Base-by-base conservation (phyloP, 1,140 invertebrate species). In the Bursaphelenchus mucronatus region DNA sequence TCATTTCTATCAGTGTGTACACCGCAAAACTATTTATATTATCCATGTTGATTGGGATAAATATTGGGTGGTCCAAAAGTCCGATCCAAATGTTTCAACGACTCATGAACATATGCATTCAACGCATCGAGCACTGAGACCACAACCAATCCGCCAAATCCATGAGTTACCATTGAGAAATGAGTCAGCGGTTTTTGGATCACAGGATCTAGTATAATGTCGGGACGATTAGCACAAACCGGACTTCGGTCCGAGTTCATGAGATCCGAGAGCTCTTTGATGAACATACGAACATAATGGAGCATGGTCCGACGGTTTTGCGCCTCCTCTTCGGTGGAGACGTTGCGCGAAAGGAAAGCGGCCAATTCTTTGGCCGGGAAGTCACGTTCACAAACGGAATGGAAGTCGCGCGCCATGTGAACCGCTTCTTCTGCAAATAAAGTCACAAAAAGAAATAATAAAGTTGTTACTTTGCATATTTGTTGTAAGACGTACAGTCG, bases 371-470 rank as follows among this genome's bases (percentile, higher is more conserved):
- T 86, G 41, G 93, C 89, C 0, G 95, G 95, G 84, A 98, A 99
- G 85, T 98, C 95, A 4, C 93, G 97, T 85, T 98, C 94, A 82
- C 94, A 97, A 41, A 97, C 90, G 83, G 96, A 96, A 55, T 92
- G 91, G 83, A 97, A 98, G 84, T 99, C 95, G 76, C 93, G 86
- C 15, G 95, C 95, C 82, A 99, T 86, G 83, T 98, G 92, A 65
- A 97, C 92, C 61, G 95, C 93, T 86, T 98, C 95, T 69, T 94
- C 92, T 93, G 84, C n/a, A n/a, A n/a, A n/a, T n/a, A n/a, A 46
- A 86, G 85, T 13, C 46, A 17, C 39, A 54, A 52, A 7, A 30
- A 30, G 1, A 30, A 30, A 30, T 30, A 30, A 30, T 30, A 5
- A 30, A 30, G 30, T 5, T 5, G 5, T 30, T 30, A 30, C 30